A percentile compares a stretch with the other conserved stretches of the same genome.
Evolutionary conservation across 2,888 invertebrate genomes (phyloP).

Genomic region (Heliconius sara): DNA sequence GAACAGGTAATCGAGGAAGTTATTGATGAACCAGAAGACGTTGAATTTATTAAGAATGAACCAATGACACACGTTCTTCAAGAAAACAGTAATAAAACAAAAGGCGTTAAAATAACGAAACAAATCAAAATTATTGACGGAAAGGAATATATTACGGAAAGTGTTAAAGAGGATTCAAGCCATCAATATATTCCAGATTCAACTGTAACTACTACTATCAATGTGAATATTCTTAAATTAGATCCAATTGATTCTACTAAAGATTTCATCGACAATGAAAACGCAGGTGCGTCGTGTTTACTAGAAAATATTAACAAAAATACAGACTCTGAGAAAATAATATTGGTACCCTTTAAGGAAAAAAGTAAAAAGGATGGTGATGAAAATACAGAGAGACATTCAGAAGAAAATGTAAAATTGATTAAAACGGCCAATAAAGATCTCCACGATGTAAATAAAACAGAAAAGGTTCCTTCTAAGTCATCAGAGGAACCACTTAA

Average conservation of each 20-base stretch:
- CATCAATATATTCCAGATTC: conserved; percentile 62
- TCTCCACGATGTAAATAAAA: not conserved
- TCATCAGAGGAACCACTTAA: not conserved
- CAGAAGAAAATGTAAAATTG: not conserved
- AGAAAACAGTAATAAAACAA: conserved; percentile 64
- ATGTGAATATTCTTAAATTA: conserved; percentile 16
- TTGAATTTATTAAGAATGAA: conserved; percentile 88
- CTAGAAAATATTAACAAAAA: not conserved
- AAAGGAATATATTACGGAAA: conserved; percentile 90
- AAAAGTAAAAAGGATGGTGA: not conserved
- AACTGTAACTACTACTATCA: conserved; percentile 19
- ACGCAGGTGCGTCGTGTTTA: not conserved
- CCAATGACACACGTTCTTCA: conserved; percentile 53
- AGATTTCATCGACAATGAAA: not conserved
- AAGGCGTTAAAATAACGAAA: conserved; percentile 85
- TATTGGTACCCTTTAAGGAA: not conserved
- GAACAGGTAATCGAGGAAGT: conserved; percentile 93
- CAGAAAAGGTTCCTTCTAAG: not conserved
- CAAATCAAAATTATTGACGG: conserved; percentile 90
- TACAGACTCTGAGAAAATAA: not conserved
- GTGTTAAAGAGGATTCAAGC: conserved; percentile 89
- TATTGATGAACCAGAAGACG: conserved; percentile 92
- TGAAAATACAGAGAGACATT: no score
- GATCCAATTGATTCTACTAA: not conserved
- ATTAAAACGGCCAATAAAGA: not conserved